A percentile compares a stretch with the other conserved stretches of the same genome.
Evolutionary conservation across 2,113 vertebrate genomes (phyloP).

Genomic region (Tylochromis polylepis): DNA sequence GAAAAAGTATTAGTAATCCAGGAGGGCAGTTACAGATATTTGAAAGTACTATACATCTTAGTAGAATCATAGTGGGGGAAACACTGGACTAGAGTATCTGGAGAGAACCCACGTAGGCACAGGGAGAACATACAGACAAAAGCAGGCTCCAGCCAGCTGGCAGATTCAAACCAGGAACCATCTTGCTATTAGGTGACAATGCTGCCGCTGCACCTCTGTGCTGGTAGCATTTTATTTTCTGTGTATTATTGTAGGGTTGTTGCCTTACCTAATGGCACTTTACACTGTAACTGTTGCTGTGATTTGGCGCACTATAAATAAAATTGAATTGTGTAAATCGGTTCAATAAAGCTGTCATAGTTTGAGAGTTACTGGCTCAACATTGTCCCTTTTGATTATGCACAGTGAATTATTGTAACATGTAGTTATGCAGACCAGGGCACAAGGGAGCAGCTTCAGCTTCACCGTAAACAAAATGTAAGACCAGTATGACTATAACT

Average conservation of each 20-base stretch:
- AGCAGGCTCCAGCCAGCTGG: background rate
- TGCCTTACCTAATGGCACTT: too few relatives aligned
- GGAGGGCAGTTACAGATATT: background rate
- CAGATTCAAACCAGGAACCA: background rate
- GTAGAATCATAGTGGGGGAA: background rate
- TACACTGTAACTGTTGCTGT: background rate
- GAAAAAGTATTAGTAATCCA: background rate
- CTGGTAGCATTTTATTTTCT: background rate
- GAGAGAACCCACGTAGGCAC: background rate
- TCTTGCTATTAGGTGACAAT: background rate
- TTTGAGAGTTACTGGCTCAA: background rate
- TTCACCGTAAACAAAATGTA: background rate
- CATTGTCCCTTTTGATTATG: background rate
- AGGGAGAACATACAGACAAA: background rate
- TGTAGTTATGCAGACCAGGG: background rate
- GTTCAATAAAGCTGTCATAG: background rate
- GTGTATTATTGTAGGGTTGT: background rate
- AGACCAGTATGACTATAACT: background rate
- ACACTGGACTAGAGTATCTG: background rate
- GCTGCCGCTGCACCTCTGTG: background rate
- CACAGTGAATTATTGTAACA: background rate
- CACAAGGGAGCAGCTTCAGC: background rate
- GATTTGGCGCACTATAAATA: background rate
- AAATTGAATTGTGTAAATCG: background rate
- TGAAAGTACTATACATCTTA: background rate